Evolutionary conservation across 2,113 vertebrate genomes (phyloP), one percentile per base, ranked within the genome.

Genomic region (Sander lucioperca): DNA sequence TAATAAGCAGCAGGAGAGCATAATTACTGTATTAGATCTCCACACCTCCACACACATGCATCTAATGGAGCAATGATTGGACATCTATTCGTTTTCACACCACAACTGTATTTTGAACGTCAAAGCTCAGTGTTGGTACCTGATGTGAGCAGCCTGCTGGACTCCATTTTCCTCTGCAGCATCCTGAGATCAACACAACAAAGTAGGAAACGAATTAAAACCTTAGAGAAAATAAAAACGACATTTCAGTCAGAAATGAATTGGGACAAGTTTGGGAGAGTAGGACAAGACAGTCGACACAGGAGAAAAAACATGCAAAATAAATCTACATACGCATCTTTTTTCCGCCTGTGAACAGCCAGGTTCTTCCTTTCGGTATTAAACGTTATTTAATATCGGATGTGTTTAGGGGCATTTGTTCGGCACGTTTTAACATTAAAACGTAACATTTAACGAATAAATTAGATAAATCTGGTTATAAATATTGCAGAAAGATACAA

Each of bases 141-240:
- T 91, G 80, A 50, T 63, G 36, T 2, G 45, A 54, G 59, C 62
- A 9, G 43, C 6, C 54, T 30, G 77, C 58, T 9, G 61, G 68
- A 62, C 58, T 90, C 79, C 84, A 79, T 86, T 12, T 84, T 77
- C 82, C 77, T 83, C 83, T 68, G 79, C 81, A 45, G 83, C 86
- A 57, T 74, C 76, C 86, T 81, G 64, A 54, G 19, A 68, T 1
- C 25, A 82, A 36, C 19, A 43, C 6, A 4, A 72, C 23, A 69
- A 14, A 19, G 47, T 1, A 72, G 11, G 57, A 7, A 4, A 9
- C 15, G 1, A 14, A 16, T 59, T 2, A 53, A 13, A 69, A 43
- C 6, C 6, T 16, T n/a, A n/a, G 6, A 11, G 68, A 7, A 47
- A 9, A 25, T 1, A 0, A 10, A 33, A 45, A 43, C 39, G 0